Conservation (phyloP, 2,113 vertebrate species). For the Sapayoa aenigma region DNA sequence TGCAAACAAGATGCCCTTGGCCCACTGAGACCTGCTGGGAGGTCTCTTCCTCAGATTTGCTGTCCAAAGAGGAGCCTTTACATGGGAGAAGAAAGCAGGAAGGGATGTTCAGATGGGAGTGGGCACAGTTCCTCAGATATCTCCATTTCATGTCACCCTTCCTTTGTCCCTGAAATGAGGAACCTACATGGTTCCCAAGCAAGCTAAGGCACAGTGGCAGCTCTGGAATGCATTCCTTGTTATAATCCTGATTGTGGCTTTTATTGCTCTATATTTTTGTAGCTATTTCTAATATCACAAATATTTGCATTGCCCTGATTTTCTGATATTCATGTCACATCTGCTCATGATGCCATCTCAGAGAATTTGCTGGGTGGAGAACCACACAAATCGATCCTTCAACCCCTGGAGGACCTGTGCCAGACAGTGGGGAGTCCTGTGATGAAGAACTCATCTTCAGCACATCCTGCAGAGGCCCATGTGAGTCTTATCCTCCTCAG, state of each 20-base stretch:
- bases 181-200: conserved; percentile 19
- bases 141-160: not conserved
- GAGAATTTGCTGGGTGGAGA: not conserved
- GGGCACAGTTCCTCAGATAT: not conserved
- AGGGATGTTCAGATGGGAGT: not conserved
- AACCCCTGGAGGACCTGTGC: not conserved
- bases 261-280: conserved; percentile 14
- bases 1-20: not conserved
- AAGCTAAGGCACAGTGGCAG: not conserved
- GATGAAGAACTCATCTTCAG: not conserved
- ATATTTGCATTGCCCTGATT: not conserved
- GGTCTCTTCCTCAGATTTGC: not conserved
- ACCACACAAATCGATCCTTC: not conserved
- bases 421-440: not conserved
- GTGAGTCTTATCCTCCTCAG: not conserved
- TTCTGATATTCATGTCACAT: not conserved
- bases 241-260: not conserved
- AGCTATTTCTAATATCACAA: conserved; percentile 42
- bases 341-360: not conserved
- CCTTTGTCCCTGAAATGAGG: not conserved
- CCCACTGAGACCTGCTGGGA: not conserved
- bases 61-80: not conserved
- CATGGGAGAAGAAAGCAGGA: not conserved
- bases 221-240: conserved; percentile 32
- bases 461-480: not conserved